Conservation (phyloP, 2,888 invertebrate genomes). For the Patella caerulea region DNA sequence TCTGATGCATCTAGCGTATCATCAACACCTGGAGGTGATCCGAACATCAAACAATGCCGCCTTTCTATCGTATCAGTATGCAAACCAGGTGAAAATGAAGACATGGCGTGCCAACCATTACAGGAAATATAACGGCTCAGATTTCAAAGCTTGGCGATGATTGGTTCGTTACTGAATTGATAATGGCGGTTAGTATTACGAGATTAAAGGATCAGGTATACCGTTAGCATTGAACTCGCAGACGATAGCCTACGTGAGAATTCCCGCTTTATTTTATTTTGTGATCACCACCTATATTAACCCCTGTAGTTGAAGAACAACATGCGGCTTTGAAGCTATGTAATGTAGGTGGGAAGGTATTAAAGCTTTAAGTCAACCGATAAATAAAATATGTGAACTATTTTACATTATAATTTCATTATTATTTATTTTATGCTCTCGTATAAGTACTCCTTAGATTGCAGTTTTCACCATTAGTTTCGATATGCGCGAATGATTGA, state of each 20-base stretch:
- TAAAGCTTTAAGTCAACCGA: no score
- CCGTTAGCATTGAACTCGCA: background rate
- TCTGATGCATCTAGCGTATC: constrained; percentile 11
- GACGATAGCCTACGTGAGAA: background rate
- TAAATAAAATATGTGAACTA: no score
- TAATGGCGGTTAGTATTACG: constrained; percentile 1
- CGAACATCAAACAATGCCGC: background rate
- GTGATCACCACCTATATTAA: no score
- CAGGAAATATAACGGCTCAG: background rate
- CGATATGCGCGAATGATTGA: no score
- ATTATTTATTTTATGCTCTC: no score
- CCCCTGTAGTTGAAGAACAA: no score
- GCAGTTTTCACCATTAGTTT: no score
- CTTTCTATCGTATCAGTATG: background rate
- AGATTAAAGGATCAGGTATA: background rate
- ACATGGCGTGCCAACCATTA: background rate
- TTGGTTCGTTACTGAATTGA: constrained; percentile 9
- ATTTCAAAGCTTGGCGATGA: background rate
- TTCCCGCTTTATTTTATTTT: no score
- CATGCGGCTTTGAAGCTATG: no score
- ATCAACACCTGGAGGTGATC: background rate
- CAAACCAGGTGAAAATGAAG: constrained; percentile 2
- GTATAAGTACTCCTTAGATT: no score
- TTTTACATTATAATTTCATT: no score
- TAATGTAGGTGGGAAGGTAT: no score